Evolutionary conservation across 2,113 vertebrate genomes (phyloP), one percentile per base, ranked within the genome.

Genomic region (Excalfactoria chinensis): DNA sequence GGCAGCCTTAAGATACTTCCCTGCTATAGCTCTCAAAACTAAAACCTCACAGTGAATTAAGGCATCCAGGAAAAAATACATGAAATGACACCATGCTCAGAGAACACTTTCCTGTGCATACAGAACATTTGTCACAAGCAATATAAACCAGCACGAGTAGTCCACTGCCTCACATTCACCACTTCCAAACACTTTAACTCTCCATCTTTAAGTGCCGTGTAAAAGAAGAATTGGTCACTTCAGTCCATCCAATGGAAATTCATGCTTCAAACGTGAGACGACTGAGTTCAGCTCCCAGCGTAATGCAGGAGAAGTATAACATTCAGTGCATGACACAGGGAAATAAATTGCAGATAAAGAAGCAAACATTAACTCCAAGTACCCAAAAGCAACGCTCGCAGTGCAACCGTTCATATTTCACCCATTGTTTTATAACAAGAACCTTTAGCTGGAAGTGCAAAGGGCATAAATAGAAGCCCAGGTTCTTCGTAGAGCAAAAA

Each of bases 271-370:
- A 37, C 3, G 19, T 0, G 48, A 67, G 60, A 43, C 2, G 16
- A 19, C 11, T 67, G 59, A 77, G 69, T 32, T 83, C 4, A 78
- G 53, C 30, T 72, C 63, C 28, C 68, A 35, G 6, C 58, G 49
- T 46, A 66, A 34, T 1, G 21, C 74, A 64, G 32, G n/a, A 5
- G 2, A 48, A 48, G 8, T 1, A 71, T 2, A 34, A 13, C n/a
- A 35, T 34, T 22, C 32, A 43, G 25, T 19, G 6, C 2, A 2
- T 1, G 13, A 58, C 12, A 21, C 0, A 28, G 68, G 28, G 55
- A 76, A 40, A 76, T 18, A 40, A 71, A 78, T 4, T 26, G 28
- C 21, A 67, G 28, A 3, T 19, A 51, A 89, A 34, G 67, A 26
- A 14, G 67, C 20, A 51, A 44, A 43, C 3, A 6, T 18, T 1